Conservation (phyloP, 2,888 invertebrate species). For the Boloria selene region DNA sequence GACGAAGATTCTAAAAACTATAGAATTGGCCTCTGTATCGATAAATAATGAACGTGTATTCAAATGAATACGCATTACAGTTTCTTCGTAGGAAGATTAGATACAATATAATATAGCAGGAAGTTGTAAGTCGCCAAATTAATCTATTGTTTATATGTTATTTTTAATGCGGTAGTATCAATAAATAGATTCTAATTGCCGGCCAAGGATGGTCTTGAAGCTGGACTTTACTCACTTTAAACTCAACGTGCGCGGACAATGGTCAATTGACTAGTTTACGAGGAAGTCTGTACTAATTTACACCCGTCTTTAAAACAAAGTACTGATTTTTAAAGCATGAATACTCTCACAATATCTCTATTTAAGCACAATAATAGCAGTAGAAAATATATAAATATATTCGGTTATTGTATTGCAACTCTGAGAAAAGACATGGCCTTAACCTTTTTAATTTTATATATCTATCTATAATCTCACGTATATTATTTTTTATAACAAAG, state of each 20-base stretch:
- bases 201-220: constrained; percentile 41
- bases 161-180: constrained; percentile 25
- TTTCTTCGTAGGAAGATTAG: neutral
- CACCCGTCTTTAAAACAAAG: constrained; percentile 17
- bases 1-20: too few relatives aligned
- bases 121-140: constrained; percentile 8
- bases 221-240: constrained; percentile 43
- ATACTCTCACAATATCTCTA: neutral
- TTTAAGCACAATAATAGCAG: neutral
- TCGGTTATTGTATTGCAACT: too few relatives aligned
- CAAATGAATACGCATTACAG: too few relatives aligned
- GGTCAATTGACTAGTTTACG: constrained; percentile 49
- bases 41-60: too few relatives aligned
- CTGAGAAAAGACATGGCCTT: too few relatives aligned
- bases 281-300: constrained; percentile 35
- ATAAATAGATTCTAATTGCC: constrained; percentile 39
- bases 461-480: too few relatives aligned
- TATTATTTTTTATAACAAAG: too few relatives aligned
- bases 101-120: neutral
- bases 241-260: constrained; percentile 36
- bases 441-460: too few relatives aligned
- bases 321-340: too few relatives aligned
- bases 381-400: too few relatives aligned
- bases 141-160: constrained; percentile 21
- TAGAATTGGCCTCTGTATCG: too few relatives aligned